Evolutionary conservation across 2,113 vertebrate species (phyloP).

Genomic region (Drymodes brunneopygia): DNA sequence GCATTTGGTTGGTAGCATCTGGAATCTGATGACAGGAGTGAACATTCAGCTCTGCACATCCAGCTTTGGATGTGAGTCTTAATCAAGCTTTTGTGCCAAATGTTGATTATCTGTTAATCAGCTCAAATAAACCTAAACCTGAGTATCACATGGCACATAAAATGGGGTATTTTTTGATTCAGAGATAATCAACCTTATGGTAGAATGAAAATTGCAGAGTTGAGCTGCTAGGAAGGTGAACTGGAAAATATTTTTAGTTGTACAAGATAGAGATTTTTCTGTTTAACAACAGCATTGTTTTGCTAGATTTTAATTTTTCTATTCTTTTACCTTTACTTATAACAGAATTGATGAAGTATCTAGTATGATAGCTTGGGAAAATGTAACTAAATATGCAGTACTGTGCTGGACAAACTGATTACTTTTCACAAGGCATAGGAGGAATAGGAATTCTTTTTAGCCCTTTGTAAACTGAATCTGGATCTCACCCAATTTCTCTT

Average conservation of each 20-base stretch:
- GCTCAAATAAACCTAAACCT: conserved; percentile 43
- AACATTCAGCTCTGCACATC: background rate
- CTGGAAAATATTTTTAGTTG: conserved; percentile 38
- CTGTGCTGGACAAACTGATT: background rate
- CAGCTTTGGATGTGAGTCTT: conserved; percentile 39
- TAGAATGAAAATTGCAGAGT: conserved; percentile 37
- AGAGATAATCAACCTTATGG: background rate
- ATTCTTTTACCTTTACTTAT: background rate
- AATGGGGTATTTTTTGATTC: conserved; percentile 62
- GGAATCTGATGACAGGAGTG: background rate
- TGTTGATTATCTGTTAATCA: conserved; percentile 45
- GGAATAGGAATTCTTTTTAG: background rate
- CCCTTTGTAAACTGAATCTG: background rate
- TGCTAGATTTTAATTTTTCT: conserved; percentile 36
- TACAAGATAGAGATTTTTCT: conserved; percentile 32
- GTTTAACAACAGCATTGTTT: conserved; percentile 63
- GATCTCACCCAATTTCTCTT: background rate
- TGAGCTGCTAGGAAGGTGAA: conserved; percentile 39
- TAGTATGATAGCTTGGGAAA: background rate
- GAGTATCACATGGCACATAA: conserved; percentile 19
- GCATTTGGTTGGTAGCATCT: background rate
- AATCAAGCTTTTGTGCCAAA: conserved; percentile 57
- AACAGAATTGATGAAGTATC: background rate
- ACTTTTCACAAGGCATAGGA: background rate
- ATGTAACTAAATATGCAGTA: background rate